Evolutionary conservation across 2,888 invertebrate genomes (phyloP), one percentile per base, ranked within the genome.

Genomic region (Acanthosepion esculentum): DNA sequence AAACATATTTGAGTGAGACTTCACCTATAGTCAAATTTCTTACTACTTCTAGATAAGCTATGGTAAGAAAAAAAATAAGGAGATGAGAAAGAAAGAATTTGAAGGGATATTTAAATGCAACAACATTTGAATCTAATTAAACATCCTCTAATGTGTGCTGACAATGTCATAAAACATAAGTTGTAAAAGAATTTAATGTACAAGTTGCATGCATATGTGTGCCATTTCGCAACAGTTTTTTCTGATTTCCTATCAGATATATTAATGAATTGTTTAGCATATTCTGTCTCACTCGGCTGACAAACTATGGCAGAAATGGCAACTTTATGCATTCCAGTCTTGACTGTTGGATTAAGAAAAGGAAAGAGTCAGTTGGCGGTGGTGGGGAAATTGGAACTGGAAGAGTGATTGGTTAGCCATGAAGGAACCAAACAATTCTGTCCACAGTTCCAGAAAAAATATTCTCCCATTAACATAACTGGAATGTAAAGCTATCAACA

Each of bases 241-340:
- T 29, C 12, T n/a, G 10, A 78, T 78, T 78, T 78, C 78, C 78
- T 78, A 78, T 78, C 78, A n/a, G 78, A 78, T 78, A 78, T 78
- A n/a, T n/a, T 78, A 78, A 78, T 78, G 78, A 78, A 78, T n/a
- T 78, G 29, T 78, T 29, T n/a, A n/a, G 78, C 29, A 29, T 10
- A 78, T 78, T 78, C 78, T 78, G 78, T 78, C 78, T 78, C 78
- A 29, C 78, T 78, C 78, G 78, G 78, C 78, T 78, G 78, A 59
- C n/a, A 78, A 78, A n/a, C 29, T n/a, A 29, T 78, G 78, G n/a
- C 78, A n/a, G 78, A n/a, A n/a, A 78, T 78, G 78, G 78, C n/a
- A 78, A 78, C 78, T 78, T 78, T n/a, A 78, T 78, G 78, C 78
- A 78, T 78, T 78, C 78, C 78, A 78, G 29, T 78, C 78, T 78